phyloP scores from a whole-genome alignment of 2,797 vertebrate genomes.

The Megalops cyprinoides region DNA sequence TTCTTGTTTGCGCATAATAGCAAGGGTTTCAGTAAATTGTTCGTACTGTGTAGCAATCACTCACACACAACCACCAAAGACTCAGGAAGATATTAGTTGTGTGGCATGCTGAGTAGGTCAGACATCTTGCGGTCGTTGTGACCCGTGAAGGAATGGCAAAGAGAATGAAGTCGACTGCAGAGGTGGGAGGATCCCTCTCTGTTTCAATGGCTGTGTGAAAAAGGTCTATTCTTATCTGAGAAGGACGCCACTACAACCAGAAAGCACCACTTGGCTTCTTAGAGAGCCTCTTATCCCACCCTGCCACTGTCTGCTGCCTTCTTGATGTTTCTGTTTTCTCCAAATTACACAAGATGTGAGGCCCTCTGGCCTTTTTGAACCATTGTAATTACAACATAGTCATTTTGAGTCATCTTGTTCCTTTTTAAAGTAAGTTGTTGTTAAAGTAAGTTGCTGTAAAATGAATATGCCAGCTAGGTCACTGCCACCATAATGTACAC shows the following conservation, averaged over 20 bases:
- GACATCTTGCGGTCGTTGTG: background rate
- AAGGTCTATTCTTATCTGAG: background rate
- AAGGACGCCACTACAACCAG: background rate
- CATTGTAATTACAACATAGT: background rate
- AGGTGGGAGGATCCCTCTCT: background rate
- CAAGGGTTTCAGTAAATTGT: background rate
- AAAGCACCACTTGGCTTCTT: background rate
- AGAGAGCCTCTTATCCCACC: background rate
- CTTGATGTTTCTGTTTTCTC: slow-evolving; percentile 41
- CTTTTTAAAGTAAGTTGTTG: no score
- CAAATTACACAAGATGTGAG: slow-evolving; percentile 44
- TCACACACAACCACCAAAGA: background rate
- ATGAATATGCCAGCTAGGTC: background rate
- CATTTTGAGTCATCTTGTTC: no score
- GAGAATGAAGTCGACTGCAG: background rate
- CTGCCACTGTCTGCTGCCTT: slow-evolving; percentile 39
- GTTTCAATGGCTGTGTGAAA: background rate
- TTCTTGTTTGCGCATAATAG: background rate
- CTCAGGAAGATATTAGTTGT: background rate
- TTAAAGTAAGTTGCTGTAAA: no score
- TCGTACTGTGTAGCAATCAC: background rate
- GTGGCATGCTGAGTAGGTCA: background rate
- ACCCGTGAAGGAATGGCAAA: background rate
- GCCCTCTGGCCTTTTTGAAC: background rate
- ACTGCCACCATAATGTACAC: background rate